A percentile compares a stretch with the other conserved stretches of the same genome.
Conservation (phyloP, 2,113 vertebrate species). For the Tringa solitaria region DNA sequence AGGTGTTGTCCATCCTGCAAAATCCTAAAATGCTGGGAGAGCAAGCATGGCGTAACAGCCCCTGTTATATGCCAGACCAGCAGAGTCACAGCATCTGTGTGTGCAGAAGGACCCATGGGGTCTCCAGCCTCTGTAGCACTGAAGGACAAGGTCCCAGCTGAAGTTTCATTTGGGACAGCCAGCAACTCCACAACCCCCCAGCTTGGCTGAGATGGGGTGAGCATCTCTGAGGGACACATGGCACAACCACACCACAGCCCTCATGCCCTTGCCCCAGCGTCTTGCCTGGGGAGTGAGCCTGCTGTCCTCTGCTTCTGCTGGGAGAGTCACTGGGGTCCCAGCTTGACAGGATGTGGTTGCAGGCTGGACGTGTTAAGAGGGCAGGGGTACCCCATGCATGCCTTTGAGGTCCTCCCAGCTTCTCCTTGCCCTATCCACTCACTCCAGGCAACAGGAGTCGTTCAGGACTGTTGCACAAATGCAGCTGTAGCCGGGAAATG, state of each 20-base stretch:
- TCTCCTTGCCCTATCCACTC: not conserved
- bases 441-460: not conserved
- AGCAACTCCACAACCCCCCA: not conserved
- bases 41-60: not conserved
- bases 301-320: not conserved
- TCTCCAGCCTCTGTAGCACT: not conserved
- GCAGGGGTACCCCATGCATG: not conserved
- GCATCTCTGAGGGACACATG: accelerated
- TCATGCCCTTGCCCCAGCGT: accelerated
- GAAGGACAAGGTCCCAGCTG: not conserved
- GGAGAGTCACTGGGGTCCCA: not conserved
- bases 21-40: not conserved
- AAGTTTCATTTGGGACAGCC: not conserved
- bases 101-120: accelerated
- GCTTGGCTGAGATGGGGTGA: not conserved
- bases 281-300: not conserved
- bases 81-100: not conserved
- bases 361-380: not conserved
- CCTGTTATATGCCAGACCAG: not conserved
- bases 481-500: not conserved
- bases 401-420: not conserved
- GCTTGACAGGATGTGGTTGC: not conserved
- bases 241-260: not conserved
- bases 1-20: not conserved
- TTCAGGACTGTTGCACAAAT: not conserved